These are phyloP conservation scores for Amphipoea lucens DNA, from an alignment of 2,888 invertebrate species.

Conservation along the genomic window DNA sequence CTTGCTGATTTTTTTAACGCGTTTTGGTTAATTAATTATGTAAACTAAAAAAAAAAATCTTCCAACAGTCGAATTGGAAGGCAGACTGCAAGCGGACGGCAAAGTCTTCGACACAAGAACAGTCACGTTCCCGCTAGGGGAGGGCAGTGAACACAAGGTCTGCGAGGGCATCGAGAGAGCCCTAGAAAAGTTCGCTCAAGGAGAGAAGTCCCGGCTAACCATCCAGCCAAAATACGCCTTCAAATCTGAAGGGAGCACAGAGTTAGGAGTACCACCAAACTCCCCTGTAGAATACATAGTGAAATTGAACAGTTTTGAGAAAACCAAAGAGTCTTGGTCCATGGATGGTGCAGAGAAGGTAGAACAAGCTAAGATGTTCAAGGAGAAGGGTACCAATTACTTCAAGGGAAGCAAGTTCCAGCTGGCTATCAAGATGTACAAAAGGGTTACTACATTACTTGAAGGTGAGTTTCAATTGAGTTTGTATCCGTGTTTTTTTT, in stretches of 20 bases:
- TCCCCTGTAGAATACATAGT: constrained; percentile 95
- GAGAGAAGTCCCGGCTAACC: constrained; percentile 94
- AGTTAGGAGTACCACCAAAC: constrained; percentile 94
- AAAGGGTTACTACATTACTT: constrained; percentile 92
- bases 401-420: constrained; percentile 95
- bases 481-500: not conserved
- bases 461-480: constrained; percentile 78
- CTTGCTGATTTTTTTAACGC: not conserved
- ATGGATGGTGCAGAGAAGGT: constrained; percentile 95
- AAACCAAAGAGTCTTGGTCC: constrained; percentile 95
- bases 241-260: constrained; percentile 92
- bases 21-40: not conserved
- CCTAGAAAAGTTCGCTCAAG: constrained; percentile 94
- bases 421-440: constrained; percentile 96
- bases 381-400: constrained; percentile 97
- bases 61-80: constrained; percentile 92
- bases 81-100: constrained; percentile 89
- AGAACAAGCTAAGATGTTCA: constrained; percentile 94
- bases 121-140: constrained; percentile 95
- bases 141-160: constrained; percentile 94
- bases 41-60: not conserved
- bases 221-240: constrained; percentile 95
- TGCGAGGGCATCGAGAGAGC: constrained; percentile 96
- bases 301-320: constrained; percentile 95
- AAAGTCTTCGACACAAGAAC: constrained; percentile 95